Percentiles rank a stretch among this genome's conserved stretches.
These are phyloP conservation scores for Ochotona princeps DNA, from an alignment of 2,113 vertebrate genomes.

Conservation along the genomic window DNA sequence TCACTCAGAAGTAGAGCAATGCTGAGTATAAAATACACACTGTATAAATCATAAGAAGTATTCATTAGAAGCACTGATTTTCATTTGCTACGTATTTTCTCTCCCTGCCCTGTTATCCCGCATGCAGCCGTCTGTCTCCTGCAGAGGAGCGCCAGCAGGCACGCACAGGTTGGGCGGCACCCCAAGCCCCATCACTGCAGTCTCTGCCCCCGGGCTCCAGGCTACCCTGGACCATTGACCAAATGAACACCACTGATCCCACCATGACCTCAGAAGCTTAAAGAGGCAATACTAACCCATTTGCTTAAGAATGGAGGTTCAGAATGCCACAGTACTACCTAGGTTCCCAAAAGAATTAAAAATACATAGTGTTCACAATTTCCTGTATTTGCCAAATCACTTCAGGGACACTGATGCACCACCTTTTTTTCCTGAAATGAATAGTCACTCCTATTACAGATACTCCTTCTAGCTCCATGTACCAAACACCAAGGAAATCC, in stretches of 20 bases:
- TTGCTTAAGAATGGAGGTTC: neutral
- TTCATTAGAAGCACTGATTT: neutral
- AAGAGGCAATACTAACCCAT: neutral
- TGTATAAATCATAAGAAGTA: neutral
- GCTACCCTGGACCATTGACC: neutral
- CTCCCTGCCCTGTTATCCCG: neutral
- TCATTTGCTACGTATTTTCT: neutral
- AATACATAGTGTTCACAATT: neutral
- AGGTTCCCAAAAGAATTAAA: slow-evolving; percentile 1
- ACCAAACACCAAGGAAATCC: neutral
- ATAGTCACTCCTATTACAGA: neutral
- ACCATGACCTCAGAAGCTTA: neutral
- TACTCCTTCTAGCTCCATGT: neutral
- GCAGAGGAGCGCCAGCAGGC: neutral
- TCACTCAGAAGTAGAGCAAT: neutral
- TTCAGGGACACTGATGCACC: neutral
- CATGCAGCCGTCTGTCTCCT: neutral
- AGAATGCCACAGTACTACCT: neutral
- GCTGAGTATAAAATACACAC: neutral
- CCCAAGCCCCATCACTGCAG: neutral
- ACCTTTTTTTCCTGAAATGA: neutral
- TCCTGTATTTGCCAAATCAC: neutral
- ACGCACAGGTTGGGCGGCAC: too few species aligned
- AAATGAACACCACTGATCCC: neutral
- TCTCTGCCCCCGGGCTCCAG: neutral